phyloP scores from a whole-genome alignment of 2,113 vertebrate species.

The Dermatemys mawii region DNA sequence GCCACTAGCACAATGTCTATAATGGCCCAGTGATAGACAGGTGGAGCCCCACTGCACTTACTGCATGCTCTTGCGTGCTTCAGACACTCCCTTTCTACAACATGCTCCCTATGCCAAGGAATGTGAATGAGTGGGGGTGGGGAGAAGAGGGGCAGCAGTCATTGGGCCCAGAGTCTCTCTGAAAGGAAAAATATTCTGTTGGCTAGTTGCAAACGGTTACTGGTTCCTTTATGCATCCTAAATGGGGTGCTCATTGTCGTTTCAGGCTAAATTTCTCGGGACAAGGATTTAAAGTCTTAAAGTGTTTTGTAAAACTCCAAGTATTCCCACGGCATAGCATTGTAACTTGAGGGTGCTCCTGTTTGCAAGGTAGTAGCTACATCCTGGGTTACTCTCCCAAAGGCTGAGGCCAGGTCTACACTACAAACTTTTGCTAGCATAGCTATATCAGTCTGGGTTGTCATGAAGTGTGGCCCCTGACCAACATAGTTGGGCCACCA shows the following conservation, averaged over 20 bases:
- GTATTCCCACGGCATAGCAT: not conserved
- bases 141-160: not conserved
- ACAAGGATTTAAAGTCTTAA: rapidly evolving
- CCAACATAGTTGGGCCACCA: not conserved
- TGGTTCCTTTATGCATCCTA: not conserved
- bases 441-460: not conserved
- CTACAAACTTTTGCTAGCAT: not conserved
- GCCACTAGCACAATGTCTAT: not conserved
- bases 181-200: not conserved
- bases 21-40: not conserved
- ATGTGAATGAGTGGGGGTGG: not conserved
- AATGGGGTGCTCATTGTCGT: not conserved
- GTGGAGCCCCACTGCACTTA: not conserved
- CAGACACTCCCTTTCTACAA: not conserved
- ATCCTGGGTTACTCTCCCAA: not conserved
- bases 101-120: too few relatives aligned
- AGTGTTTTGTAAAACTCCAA: not conserved
- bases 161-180: not conserved
- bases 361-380: not conserved
- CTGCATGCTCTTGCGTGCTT: not conserved
- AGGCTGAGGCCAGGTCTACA: not conserved
- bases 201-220: not conserved
- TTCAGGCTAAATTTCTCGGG: not conserved
- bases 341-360: rapidly evolving
- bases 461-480: rapidly evolving